Evolutionary conservation across 2,797 vertebrate genomes (phyloP).

Genomic region (Alouatta caraya): DNA sequence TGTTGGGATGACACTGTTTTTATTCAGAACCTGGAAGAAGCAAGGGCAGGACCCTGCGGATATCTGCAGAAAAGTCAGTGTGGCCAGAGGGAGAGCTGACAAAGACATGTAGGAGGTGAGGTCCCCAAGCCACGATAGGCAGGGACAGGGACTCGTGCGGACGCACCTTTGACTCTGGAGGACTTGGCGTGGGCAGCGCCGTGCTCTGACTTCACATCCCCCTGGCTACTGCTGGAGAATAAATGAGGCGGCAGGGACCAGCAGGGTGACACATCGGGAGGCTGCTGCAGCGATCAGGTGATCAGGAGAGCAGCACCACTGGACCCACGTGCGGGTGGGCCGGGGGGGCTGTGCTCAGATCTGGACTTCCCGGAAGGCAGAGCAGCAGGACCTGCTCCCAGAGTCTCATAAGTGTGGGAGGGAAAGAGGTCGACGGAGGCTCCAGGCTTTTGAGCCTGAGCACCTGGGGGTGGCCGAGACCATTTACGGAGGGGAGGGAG

Average conservation of each 20-base stretch:
- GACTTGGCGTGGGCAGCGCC: not conserved
- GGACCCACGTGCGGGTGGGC: not conserved
- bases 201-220: not conserved
- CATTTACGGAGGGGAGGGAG: not conserved
- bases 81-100: not conserved
- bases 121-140: accelerated
- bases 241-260: not conserved
- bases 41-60: accelerated
- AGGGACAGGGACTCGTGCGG: not conserved
- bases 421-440: not conserved
- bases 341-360: not conserved
- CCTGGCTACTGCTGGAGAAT: not conserved
- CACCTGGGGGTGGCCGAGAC: no score
- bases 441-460: no score
- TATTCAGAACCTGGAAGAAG: not conserved
- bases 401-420: not conserved
- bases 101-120: no score
- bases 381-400: not conserved
- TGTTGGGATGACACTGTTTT: not conserved
- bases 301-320: not conserved
- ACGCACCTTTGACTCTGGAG: not conserved
- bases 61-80: not conserved
- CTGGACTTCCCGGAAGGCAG: accelerated
- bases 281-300: not conserved
- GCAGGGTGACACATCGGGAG: not conserved